A percentile compares a stretch with the other conserved stretches of the same genome.
Conservation (phyloP, 2,888 invertebrate genomes). For the Lasioglossum oenotherae region DNA sequence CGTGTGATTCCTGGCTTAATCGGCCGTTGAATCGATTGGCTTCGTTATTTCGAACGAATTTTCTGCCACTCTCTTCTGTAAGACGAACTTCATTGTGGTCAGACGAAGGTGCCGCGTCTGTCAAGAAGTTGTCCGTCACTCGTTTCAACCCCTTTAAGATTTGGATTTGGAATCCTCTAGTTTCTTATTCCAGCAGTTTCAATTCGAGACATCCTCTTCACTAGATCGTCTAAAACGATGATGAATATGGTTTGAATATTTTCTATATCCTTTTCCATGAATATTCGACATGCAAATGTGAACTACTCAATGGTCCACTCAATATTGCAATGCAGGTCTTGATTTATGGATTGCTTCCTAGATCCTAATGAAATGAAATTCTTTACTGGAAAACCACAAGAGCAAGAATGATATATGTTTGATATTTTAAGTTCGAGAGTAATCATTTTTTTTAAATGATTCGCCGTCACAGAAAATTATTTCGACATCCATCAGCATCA, state of each 20-base stretch:
- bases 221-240: no score
- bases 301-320: not conserved
- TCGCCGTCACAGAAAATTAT: no score
- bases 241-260: no score
- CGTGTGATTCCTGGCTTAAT: constrained; percentile 29
- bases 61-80: not conserved
- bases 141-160: not conserved
- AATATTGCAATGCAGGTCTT: not conserved
- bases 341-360: no score
- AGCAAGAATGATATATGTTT: no score
- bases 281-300: not conserved
- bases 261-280: no score
- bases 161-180: not conserved
- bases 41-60: constrained; percentile 15
- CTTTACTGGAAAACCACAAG: no score
- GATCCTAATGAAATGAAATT: no score
- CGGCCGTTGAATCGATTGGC: constrained; percentile 8
- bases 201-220: not conserved
- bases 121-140: not conserved
- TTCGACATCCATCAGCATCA: no score
- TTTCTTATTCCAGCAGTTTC: not conserved
- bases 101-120: not conserved
- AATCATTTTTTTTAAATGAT: no score
- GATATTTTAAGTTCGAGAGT: no score
- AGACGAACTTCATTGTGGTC: not conserved